Base-by-base conservation (phyloP, 2,113 vertebrate genomes). In the Sylvia atricapilla region DNA sequence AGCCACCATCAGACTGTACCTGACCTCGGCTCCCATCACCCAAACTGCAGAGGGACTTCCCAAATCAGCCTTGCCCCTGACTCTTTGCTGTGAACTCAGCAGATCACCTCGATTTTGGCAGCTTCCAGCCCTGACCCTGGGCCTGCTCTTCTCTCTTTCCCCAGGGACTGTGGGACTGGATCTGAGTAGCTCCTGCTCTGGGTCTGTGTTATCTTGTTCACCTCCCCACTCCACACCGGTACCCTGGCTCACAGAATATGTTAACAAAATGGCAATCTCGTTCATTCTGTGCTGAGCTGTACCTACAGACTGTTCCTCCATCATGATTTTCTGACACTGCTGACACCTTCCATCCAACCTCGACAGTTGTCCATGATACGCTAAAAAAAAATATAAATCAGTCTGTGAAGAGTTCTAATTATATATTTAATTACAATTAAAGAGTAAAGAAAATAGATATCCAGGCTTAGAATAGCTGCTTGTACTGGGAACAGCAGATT, bases 1-100 rank as follows among this genome's bases (percentile, higher is more conserved):
- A 31, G n/a, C 7, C 4, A 13, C 10, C 0, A 2, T 4, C 25
- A 49, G 21, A 6, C 10, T 2, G 4, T 20, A 15, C 33, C 17
- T 79, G 47, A 35, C 16, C 14, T 16, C 13, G 7, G 10, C 46
- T 58, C 3, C 7, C 5, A 27, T 33, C 33, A 43, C 17, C 41
- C 55, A 13, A 60, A 39, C 18, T 39, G 10, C 24, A 60, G 31
- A 30, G 1, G 12, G 19, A 24, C 37, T 55, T 62, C 41, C 47
- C 6, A 35, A 2, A 6, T 50, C 31, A 41, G 41, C 17, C 22
- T 47, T 49, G 20, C 1, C 5, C 6, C 12, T 15, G 7, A 15
- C 25, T 78, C 3, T 0, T 4, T 19, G 30, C 18, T 55, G 3
- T 1, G 2, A 79, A 13, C 13, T 50, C 5, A 4, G 4, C 23